Percentiles rank a stretch among this genome's conserved stretches.
Conservation (phyloP, 2,113 vertebrate species). For the Ctenomys sociabilis region DNA sequence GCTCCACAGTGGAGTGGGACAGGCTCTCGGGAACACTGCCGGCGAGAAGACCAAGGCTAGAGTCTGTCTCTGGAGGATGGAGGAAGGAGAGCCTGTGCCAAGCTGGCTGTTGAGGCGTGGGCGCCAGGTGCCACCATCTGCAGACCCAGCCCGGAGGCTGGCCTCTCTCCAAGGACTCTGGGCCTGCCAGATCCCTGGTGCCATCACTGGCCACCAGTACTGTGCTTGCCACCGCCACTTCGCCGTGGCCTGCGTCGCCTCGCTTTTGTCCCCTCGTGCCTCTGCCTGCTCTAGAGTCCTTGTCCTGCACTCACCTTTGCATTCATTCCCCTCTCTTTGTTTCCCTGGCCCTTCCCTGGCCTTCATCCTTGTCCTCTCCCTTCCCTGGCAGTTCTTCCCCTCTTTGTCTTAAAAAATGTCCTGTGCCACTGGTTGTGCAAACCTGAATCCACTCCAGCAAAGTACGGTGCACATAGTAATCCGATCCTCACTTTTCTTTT, state of each 20-base stretch:
- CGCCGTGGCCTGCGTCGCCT: background rate
- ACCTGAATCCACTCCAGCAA: background rate
- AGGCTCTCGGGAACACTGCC: background rate
- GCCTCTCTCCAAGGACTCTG: background rate
- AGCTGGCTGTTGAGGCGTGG: background rate
- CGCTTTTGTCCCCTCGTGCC: background rate
- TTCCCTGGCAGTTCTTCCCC: background rate
- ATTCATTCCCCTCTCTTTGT: background rate
- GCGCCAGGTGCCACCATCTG: background rate
- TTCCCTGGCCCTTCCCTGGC: fast-evolving
- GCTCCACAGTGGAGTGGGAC: background rate
- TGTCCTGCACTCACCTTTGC: background rate
- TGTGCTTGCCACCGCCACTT: background rate
- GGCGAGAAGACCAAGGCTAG: background rate
- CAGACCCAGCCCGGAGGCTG: background rate
- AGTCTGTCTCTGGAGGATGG: background rate
- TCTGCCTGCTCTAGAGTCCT: background rate
- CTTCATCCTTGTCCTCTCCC: background rate
- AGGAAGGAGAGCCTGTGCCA: background rate
- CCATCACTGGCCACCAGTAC: fast-evolving
- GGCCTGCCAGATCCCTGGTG: background rate
- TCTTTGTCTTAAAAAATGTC: background rate
- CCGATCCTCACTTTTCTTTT: background rate
- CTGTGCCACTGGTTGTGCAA: background rate
- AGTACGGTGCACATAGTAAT: fast-evolving